Percentiles rank a stretch among this genome's conserved stretches.
phyloP scores from a whole-genome alignment of 2,797 vertebrate species.

The Caiman crocodilus region DNA sequence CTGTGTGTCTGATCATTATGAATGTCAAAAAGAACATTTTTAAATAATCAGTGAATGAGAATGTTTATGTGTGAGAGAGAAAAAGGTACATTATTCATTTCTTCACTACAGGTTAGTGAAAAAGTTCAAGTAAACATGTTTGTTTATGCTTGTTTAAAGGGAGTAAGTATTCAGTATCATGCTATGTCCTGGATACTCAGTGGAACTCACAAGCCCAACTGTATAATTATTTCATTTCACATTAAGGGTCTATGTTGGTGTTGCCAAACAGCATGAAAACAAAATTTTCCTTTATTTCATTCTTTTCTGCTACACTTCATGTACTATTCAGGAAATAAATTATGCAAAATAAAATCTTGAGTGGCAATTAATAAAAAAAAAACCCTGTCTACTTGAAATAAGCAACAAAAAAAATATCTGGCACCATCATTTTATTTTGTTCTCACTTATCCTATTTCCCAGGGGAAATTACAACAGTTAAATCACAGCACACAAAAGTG shows the following conservation, averaged over 20 bases:
- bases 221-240: not conserved
- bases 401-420: constrained; percentile 12
- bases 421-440: not conserved
- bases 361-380: constrained; percentile 8
- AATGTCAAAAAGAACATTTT: not conserved
- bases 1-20: not conserved
- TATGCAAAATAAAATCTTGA: constrained; percentile 9
- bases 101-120: not conserved
- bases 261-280: not conserved
- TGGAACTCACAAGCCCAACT: not conserved
- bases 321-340: constrained; percentile 19
- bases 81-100: no score
- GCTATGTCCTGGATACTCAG: not conserved
- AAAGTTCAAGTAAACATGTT: not conserved
- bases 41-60: not conserved
- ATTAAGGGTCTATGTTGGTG: not conserved
- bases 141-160: not conserved
- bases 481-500: not conserved
- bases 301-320: not conserved
- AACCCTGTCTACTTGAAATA: not conserved
- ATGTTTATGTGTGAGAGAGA: no score
- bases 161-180: not conserved
- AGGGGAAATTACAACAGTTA: not conserved
- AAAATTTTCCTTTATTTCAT: not conserved
- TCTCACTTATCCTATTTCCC: not conserved